These are phyloP conservation scores for Campylomormyrus tamandua DNA, from an alignment of 2,113 vertebrate species.

Conservation along the genomic window DNA sequence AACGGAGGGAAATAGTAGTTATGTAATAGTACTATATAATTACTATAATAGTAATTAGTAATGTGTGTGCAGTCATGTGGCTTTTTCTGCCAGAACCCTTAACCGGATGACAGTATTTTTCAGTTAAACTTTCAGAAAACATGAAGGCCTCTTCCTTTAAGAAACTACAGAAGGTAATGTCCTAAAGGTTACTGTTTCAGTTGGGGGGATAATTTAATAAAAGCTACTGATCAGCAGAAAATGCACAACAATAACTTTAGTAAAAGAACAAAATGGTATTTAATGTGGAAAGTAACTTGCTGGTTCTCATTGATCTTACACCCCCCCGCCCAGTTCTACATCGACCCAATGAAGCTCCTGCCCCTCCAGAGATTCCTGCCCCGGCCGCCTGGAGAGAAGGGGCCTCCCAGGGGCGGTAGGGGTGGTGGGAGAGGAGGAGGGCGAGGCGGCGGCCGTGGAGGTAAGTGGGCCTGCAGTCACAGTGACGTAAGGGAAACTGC, in stretches of 20 bases:
- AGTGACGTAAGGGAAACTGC: neutral
- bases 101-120: constrained; percentile 84
- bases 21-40: too few relatives aligned
- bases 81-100: constrained; percentile 51
- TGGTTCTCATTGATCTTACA: neutral
- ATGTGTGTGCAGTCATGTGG: neutral
- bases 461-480: constrained; percentile 27
- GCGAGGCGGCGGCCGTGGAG: constrained; percentile 69
- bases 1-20: neutral
- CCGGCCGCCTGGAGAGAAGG: constrained; percentile 87
- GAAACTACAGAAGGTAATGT: constrained; percentile 87
- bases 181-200: neutral
- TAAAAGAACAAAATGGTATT: neutral
- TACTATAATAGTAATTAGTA: neutral
- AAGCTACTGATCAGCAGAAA: neutral
- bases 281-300: neutral
- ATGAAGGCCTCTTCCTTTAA: constrained; percentile 97
- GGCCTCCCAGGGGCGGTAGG: constrained; percentile 75
- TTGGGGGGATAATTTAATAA: neutral
- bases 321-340: constrained; percentile 72
- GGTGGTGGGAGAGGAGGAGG: constrained; percentile 73
- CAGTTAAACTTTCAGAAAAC: constrained; percentile 92
- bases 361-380: constrained; percentile 93
- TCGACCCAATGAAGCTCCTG: constrained; percentile 88
- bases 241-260: neutral